Conservation (phyloP, 2,888 invertebrate genomes). For the Cremastobaeus sp. region DNA sequence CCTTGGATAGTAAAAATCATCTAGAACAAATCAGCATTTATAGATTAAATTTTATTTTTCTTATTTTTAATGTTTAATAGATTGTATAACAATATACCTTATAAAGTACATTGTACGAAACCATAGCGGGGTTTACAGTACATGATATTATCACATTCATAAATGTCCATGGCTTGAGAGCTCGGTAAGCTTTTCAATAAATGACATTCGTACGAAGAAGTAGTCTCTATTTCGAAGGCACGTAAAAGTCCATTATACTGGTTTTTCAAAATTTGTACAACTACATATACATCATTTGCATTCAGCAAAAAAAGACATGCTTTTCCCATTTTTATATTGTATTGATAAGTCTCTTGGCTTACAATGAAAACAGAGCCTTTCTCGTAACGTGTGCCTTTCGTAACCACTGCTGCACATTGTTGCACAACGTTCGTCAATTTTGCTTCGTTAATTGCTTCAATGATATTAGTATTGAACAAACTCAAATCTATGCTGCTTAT, state of each 20-base stretch:
- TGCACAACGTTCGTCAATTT: background rate
- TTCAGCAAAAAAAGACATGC: slow-evolving; percentile 23
- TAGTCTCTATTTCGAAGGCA: background rate
- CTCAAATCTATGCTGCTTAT: slow-evolving; percentile 1
- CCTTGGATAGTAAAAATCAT: too few species aligned
- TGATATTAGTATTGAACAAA: background rate
- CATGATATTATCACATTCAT: too few species aligned
- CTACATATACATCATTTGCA: background rate
- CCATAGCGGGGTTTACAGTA: too few species aligned
- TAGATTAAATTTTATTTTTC: too few species aligned
- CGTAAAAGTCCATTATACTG: slow-evolving; percentile 13
- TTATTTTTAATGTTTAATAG: too few species aligned
- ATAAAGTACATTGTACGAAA: too few species aligned
- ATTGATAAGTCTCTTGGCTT: slow-evolving; percentile 32
- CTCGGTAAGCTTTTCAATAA: background rate
- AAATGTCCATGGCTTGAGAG: too few species aligned
- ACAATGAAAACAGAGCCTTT: slow-evolving; percentile 35
- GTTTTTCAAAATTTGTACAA: slow-evolving; percentile 29
- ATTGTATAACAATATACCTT: too few species aligned
- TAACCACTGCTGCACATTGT: slow-evolving; percentile 24
- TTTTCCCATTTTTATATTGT: slow-evolving; percentile 40
- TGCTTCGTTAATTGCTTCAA: background rate
- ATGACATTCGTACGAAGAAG: background rate
- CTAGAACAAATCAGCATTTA: too few species aligned
- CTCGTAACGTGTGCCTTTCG: slow-evolving; percentile 40